Percentiles rank a stretch among this genome's conserved stretches.
Conservation (phyloP, 2,797 vertebrate genomes). For the Brachyrhaphis roseni region DNA sequence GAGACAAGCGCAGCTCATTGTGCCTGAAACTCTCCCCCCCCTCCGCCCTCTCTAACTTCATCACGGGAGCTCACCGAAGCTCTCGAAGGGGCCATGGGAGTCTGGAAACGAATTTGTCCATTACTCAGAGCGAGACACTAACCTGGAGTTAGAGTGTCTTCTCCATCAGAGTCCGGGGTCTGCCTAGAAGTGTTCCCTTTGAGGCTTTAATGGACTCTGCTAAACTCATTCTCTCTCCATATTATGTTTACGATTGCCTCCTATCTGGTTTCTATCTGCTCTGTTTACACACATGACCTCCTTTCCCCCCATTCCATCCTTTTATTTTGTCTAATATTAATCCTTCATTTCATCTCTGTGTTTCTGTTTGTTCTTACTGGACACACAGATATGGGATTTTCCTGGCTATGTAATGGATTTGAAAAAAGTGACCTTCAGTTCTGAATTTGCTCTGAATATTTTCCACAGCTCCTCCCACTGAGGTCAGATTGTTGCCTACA, state of each 20-base stretch:
- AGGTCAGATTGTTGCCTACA: conserved; percentile 65
- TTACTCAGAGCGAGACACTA: conserved; percentile 71
- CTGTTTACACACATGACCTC: conserved; percentile 57
- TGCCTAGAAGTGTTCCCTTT: conserved; percentile 68
- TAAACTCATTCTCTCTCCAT: conserved; percentile 79
- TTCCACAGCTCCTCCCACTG: conserved; percentile 59
- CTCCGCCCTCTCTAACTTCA: conserved; percentile 76
- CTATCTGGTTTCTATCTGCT: conserved; percentile 76
- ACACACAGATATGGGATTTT: conserved; percentile 3
- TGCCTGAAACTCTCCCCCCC: conserved; percentile 27
- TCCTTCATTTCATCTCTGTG: conserved; percentile 12
- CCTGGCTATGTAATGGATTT: conserved; percentile 18
- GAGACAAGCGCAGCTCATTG: conserved; percentile 66
- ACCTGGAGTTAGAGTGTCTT: conserved; percentile 75
- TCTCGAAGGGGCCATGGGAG: conserved; percentile 67
- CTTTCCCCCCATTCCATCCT: conserved; percentile 8
- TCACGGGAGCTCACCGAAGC: conserved; percentile 68
- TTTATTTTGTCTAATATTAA: conserved; percentile 21
- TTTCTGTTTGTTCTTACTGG: conserved; percentile 23
- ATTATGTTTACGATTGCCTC: conserved; percentile 73
- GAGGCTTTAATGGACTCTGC: conserved; percentile 81
- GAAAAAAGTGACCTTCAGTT: conserved; percentile 40
- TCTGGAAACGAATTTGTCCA: conserved; percentile 77
- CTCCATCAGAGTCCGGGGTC: conserved; percentile 71
- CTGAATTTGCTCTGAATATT: conserved; percentile 43